phyloP scores from a whole-genome alignment of 2,888 invertebrate species.

The Incurvaria masculella region DNA sequence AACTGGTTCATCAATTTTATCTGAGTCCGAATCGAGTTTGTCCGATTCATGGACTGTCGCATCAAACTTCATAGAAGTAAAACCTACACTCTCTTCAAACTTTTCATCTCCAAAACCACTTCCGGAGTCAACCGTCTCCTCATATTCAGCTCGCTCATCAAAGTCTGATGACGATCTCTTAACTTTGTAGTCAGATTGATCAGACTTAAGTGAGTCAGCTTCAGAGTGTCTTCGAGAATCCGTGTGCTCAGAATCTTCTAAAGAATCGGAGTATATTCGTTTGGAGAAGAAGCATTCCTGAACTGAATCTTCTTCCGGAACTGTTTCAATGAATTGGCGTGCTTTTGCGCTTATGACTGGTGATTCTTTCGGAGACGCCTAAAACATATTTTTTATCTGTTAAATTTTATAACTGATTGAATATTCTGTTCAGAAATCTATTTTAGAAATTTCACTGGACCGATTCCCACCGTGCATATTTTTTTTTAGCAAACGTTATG shows the following conservation, averaged over 20 bases:
- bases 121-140: conserved; percentile 47
- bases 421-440: not conserved
- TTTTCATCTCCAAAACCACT: conserved; percentile 52
- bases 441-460: not conserved
- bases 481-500: no score
- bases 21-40: conserved; percentile 24
- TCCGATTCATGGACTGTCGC: conserved; percentile 10
- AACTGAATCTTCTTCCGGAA: conserved; percentile 54
- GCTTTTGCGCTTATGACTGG: conserved; percentile 53
- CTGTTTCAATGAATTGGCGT: conserved; percentile 51
- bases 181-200: conserved; percentile 47
- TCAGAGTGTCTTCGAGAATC: conserved; percentile 51
- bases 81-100: conserved; percentile 47
- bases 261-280: conserved; percentile 50
- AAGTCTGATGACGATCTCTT: conserved; percentile 51
- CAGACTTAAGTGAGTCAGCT: conserved; percentile 51
- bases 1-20: conserved; percentile 38
- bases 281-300: conserved; percentile 55
- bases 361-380: conserved; percentile 44
- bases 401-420: not conserved
- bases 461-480: not conserved
- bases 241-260: conserved; percentile 51
- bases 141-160: conserved; percentile 49
- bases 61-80: conserved; percentile 41
- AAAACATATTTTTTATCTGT: no score